Percentiles rank a stretch among this genome's conserved stretches.
Evolutionary conservation across 2,888 invertebrate species (phyloP).

Genomic region (Catocala sponsa): DNA sequence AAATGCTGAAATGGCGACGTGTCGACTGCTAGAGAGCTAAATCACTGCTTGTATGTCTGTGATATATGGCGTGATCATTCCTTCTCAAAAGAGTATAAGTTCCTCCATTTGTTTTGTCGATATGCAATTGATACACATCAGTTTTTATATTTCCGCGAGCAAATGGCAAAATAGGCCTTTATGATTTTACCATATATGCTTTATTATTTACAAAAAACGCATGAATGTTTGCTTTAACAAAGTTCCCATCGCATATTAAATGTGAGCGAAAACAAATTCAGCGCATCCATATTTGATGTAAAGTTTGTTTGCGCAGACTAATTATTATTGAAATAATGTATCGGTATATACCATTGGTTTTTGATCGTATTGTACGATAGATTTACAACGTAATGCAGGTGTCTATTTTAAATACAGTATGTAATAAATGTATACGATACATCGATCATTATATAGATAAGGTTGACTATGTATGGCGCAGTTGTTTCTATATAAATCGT

Average conservation of each 20-base stretch:
- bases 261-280: not conserved
- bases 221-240: not conserved
- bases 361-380: too few relatives aligned
- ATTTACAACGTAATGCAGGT: too few relatives aligned
- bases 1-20: constrained; percentile 30
- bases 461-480: too few relatives aligned
- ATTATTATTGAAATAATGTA: not conserved
- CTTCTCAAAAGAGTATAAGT: constrained; percentile 60
- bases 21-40: constrained; percentile 28
- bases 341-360: too few relatives aligned
- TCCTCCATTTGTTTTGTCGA: constrained; percentile 42
- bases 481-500: too few relatives aligned
- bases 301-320: not conserved
- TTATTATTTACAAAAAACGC: not conserved
- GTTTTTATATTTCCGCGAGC: constrained; percentile 22
- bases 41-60: constrained; percentile 20
- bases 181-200: not conserved
- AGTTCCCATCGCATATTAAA: not conserved
- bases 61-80: constrained; percentile 22
- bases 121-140: constrained; percentile 16
- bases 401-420: too few relatives aligned
- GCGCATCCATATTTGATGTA: not conserved
- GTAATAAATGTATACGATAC: too few relatives aligned
- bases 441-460: too few relatives aligned
- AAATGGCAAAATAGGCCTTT: constrained; percentile 7